Evolutionary conservation across 2,113 vertebrate species (phyloP), one percentile per base, ranked within the genome.

Genomic region (Rhinogobius similis): DNA sequence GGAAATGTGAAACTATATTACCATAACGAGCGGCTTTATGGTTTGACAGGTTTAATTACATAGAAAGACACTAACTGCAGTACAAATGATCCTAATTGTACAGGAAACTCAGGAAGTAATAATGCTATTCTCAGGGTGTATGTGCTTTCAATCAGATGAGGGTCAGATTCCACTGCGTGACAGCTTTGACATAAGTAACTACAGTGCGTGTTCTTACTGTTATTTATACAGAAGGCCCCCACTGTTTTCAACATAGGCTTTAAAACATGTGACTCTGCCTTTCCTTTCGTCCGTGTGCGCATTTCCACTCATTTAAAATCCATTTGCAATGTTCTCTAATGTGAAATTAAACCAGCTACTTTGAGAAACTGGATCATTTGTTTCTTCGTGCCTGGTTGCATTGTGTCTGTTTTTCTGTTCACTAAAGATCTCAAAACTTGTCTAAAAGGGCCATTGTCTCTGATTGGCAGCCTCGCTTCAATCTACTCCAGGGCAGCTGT

Each of bases 1-100:
- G 59, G 65, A 46, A 5, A 64, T 55, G 55, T 48, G 58, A 36
- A 61, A 36, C 58, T 11, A 36, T 29, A 61, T 36, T 61, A 61
- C 9, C 26, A 12, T 38, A 38, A 32, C 21, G 58, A 36, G 27
- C 5, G 20, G 18, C 18, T 38, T 36, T 4, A 61, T 11, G 18
- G 10, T n/a, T 38, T 36, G 58, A 61, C 58, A 13, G 16, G 27
- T 61, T 61, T 36, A 61, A 61, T 61, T 38, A 61, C 10, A 36
- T 61, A 38, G 10, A 10, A 32, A 61, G 58, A 38, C 1, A 26
- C 13, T 55, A 26, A 55, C 23, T 55, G 24, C 27, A n/a, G 58
- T 12, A 38, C 20, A 32, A 61, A 58, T 58, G 55, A 29, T n/a
- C n/a, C 32, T 29, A 58, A 29, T 29, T 58, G 26, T 29, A 18